phyloP scores from a whole-genome alignment of 2,888 invertebrate species.

The Esperia sulphurella region DNA sequence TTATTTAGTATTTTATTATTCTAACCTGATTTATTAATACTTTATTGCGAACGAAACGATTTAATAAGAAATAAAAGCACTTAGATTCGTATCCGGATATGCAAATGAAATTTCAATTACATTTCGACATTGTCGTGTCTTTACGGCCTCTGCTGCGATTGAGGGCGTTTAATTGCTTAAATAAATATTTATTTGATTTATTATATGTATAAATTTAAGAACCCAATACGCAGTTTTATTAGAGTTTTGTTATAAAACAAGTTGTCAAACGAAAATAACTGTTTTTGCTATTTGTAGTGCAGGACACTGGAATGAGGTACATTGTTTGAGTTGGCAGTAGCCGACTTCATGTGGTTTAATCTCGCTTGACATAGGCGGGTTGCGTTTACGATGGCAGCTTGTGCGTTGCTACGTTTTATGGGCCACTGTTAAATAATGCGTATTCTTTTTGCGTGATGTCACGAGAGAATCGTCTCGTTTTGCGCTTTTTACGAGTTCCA shows the following conservation, averaged over 20 bases:
- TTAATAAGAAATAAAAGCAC: conserved; percentile 15
- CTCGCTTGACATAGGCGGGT: conserved; percentile 39
- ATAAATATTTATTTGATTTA: conserved; percentile 47
- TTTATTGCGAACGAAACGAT: conserved; percentile 7
- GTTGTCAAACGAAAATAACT: conserved; percentile 4
- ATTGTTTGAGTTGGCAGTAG: conserved; percentile 22
- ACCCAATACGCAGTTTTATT: conserved; percentile 12
- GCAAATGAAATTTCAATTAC: conserved; percentile 41
- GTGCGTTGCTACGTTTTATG: conserved; percentile 52
- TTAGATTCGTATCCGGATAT: conserved; percentile 19
- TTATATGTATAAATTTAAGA: conserved; percentile 23
- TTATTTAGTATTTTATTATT: not conserved
- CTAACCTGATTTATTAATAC: not conserved
- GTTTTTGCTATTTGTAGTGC: not conserved
- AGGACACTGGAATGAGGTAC: conserved; percentile 15
- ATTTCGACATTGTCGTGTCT: conserved; percentile 31
- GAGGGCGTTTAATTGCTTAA: conserved; percentile 50
- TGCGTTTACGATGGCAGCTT: conserved; percentile 50
- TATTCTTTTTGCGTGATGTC: conserved; percentile 48
- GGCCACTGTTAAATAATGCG: conserved; percentile 59
- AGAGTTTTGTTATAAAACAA: conserved; percentile 5
- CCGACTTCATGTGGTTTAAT: conserved; percentile 43
- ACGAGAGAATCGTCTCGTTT: conserved; percentile 45
- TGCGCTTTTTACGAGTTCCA: conserved; percentile 56
- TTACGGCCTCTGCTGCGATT: conserved; percentile 30